These are phyloP conservation scores for Varanus salvator DNA, from an alignment of 2,113 vertebrate species.

Conservation along the genomic window DNA sequence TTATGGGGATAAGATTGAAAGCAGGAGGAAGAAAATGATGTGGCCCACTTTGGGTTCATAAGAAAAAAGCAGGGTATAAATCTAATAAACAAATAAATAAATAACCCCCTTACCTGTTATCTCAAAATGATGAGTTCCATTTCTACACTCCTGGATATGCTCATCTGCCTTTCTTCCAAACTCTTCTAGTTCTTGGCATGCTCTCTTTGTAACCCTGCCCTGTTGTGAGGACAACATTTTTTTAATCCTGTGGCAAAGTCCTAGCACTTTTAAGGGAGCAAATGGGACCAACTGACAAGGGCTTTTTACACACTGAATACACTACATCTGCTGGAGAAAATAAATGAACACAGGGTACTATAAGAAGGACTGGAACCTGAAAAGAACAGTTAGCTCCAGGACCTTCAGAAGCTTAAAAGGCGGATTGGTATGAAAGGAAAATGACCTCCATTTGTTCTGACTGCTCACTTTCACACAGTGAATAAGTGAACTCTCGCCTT, in stretches of 20 bases:
- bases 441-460: neutral
- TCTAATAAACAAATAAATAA: too few species aligned
- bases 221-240: neutral
- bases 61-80: too few species aligned
- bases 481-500: neutral
- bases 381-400: neutral
- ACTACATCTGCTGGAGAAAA: too few species aligned
- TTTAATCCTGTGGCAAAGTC: neutral
- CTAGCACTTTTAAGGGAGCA: neutral
- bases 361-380: neutral
- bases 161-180: neutral
- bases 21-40: too few species aligned
- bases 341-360: neutral
- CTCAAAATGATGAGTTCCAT: neutral
- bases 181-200: too few species aligned
- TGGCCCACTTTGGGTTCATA: too few species aligned
- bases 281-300: neutral
- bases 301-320: neutral
- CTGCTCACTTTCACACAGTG: neutral
- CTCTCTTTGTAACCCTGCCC: neutral
- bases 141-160: too few species aligned
- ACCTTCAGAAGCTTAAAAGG: neutral
- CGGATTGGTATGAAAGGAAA: neutral
- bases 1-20: too few species aligned
- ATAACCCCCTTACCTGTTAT: neutral